Evolutionary conservation across 2,113 vertebrate genomes (phyloP).

Genomic region (Lycaon pictus): DNA sequence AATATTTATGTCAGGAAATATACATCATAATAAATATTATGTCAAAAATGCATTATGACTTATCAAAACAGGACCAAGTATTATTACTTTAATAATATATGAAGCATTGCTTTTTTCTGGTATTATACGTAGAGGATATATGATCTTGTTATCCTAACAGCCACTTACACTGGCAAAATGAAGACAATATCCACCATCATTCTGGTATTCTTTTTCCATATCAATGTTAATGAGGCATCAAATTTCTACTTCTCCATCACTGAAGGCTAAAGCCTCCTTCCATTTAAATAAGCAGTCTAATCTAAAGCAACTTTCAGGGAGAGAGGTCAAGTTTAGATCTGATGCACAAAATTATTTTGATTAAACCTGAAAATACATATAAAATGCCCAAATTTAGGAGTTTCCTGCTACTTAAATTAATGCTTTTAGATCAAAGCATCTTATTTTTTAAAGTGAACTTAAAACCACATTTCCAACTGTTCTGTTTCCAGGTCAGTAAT

Average conservation of each 20-base stretch:
- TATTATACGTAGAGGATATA: not conserved
- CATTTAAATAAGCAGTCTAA: not conserved
- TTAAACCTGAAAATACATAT: not conserved
- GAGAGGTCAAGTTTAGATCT: not conserved
- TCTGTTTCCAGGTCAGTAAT: slow-evolving; percentile 18
- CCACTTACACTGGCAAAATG: not conserved
- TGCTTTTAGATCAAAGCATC: not conserved
- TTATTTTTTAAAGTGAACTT: not conserved
- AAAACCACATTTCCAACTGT: not conserved
- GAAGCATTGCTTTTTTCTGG: not conserved
- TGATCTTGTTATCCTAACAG: not conserved
- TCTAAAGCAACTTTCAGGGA: not conserved
- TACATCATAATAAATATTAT: not conserved
- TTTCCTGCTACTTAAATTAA: not conserved
- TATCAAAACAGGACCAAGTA: not conserved
- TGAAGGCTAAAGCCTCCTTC: not conserved
- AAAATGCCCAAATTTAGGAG: not conserved
- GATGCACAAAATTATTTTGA: not conserved
- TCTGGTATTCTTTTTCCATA: not conserved
- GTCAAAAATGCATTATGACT: not conserved
- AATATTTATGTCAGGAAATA: not conserved
- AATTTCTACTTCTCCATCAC: not conserved
- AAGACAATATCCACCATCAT: not conserved
- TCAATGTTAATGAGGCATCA: not conserved
- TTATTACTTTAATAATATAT: not conserved